Evolutionary conservation across 2,113 vertebrate genomes (phyloP).

Genomic region (Lophotis ruficrista): DNA sequence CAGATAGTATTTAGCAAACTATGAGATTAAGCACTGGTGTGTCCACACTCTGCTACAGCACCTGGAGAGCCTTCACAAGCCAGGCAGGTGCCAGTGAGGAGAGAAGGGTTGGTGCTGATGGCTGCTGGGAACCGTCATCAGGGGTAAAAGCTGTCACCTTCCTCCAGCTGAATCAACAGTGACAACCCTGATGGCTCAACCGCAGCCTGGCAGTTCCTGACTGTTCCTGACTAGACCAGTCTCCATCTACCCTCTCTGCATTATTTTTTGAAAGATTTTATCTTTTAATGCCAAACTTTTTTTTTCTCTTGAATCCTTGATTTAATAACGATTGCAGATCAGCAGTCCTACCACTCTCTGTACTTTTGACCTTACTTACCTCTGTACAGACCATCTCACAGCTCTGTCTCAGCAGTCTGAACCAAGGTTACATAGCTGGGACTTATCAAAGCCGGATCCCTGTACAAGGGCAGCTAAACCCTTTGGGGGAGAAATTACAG

Average conservation of each 20-base stretch:
- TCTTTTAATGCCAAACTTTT: neutral
- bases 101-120: neutral
- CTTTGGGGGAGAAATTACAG: neutral
- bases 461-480: neutral
- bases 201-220: neutral
- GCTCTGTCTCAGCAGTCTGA: neutral
- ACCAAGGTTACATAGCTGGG: neutral
- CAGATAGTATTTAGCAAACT: neutral
- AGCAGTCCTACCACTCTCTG: neutral
- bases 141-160: neutral
- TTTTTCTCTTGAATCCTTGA: neutral
- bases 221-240: neutral
- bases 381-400: neutral
- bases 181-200: neutral
- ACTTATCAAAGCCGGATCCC: neutral
- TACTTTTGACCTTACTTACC: neutral
- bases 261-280: neutral
- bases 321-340: neutral
- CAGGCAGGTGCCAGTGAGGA: rapidly evolving
- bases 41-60: neutral
- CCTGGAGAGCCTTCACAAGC: neutral
- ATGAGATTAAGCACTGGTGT: neutral
- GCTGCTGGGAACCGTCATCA: neutral
- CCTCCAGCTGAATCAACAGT: neutral
- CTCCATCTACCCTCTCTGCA: neutral